A percentile compares a stretch with the other conserved stretches of the same genome.
Conservation (phyloP, 1,140 invertebrate species). For the Arctopsyche grandis region DNA sequence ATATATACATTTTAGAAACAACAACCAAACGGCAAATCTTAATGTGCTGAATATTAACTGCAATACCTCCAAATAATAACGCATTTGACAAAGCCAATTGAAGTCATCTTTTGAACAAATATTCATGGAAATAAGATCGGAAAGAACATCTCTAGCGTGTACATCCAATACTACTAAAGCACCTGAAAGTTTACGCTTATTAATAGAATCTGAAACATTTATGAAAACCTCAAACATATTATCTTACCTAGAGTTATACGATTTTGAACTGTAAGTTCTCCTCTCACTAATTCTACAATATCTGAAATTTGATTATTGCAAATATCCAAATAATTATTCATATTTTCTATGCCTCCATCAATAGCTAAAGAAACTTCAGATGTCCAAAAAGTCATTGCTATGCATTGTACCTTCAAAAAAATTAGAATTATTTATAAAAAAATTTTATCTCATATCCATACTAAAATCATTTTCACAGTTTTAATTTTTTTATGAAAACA, state of each 20-base stretch:
- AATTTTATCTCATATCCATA: no score
- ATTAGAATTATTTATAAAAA: not conserved
- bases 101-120: slow-evolving; percentile 84
- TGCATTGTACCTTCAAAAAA: slow-evolving; percentile 77
- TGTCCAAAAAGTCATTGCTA: slow-evolving; percentile 91
- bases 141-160: slow-evolving; percentile 88
- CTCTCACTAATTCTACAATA: slow-evolving; percentile 88
- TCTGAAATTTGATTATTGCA: slow-evolving; percentile 78
- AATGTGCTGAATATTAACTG: slow-evolving; percentile 19
- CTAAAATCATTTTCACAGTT: not conserved
- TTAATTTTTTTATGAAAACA: not conserved
- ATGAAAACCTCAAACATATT: not conserved
- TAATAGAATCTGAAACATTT: not conserved
- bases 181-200: slow-evolving; percentile 64
- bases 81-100: slow-evolving; percentile 86
- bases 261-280: slow-evolving; percentile 87
- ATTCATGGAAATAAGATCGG: slow-evolving; percentile 74
- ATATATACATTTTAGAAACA: not conserved
- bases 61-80: slow-evolving; percentile 93
- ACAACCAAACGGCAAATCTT: not conserved
- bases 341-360: slow-evolving; percentile 64
- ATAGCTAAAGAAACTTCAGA: slow-evolving; percentile 82
- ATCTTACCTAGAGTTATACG: slow-evolving; percentile 85
- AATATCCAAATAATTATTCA: slow-evolving; percentile 68
- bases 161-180: slow-evolving; percentile 93